These are phyloP conservation scores for Thymelicus acteon DNA, from an alignment of 2,888 invertebrate species.

Conservation along the genomic window DNA sequence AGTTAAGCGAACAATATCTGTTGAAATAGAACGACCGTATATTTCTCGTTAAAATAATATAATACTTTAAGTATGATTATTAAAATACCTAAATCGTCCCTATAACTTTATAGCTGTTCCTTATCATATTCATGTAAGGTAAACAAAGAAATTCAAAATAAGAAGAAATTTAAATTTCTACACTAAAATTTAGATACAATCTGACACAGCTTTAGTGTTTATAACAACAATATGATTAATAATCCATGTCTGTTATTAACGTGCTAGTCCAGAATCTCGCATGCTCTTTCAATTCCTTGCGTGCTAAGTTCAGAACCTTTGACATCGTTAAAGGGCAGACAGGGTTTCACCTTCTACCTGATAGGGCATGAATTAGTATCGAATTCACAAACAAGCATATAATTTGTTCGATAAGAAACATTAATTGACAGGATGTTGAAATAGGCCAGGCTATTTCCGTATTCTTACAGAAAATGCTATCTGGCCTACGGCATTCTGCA, in stretches of 20 bases:
- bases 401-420: slow-evolving; percentile 18
- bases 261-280: slow-evolving; percentile 16
- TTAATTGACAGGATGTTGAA: slow-evolving; percentile 22
- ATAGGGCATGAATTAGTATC: slow-evolving; percentile 32
- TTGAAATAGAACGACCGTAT: too few relatives aligned
- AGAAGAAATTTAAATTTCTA: too few relatives aligned
- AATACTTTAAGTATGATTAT: too few relatives aligned
- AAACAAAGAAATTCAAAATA: too few relatives aligned
- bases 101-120: too few relatives aligned
- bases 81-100: too few relatives aligned
- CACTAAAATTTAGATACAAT: too few relatives aligned
- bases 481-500: too few relatives aligned
- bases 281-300: slow-evolving; percentile 14
- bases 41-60: too few relatives aligned
- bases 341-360: slow-evolving; percentile 7
- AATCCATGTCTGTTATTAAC: slow-evolving; percentile 28
- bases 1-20: too few relatives aligned
- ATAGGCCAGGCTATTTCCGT: background rate
- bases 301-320: slow-evolving; percentile 33
- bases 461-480: too few relatives aligned
- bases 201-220: background rate
- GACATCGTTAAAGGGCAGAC: slow-evolving; percentile 32
- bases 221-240: background rate
- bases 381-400: slow-evolving; percentile 16
- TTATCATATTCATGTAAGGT: too few relatives aligned